phyloP scores from a whole-genome alignment of 2,113 vertebrate species.

The Campylomormyrus numenius region DNA sequence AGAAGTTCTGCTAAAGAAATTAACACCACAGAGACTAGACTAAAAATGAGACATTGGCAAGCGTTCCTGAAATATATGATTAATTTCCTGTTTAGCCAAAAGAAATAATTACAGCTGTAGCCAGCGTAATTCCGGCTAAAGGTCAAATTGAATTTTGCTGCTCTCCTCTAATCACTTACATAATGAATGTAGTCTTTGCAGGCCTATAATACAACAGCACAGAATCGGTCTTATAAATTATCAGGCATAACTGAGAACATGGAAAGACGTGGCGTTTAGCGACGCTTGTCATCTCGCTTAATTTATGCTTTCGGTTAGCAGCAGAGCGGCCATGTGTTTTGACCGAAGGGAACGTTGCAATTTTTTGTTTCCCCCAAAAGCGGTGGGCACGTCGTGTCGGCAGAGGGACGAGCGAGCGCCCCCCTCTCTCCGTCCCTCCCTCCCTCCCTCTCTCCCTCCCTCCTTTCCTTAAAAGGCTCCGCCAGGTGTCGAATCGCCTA shows the following conservation, averaged over 20 bases:
- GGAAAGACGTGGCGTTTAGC: not conserved
- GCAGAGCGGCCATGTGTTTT: not conserved
- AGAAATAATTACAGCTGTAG: constrained; percentile 82
- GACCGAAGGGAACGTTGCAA: constrained; percentile 16
- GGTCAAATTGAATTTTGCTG: constrained; percentile 77
- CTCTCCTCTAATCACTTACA: constrained; percentile 77
- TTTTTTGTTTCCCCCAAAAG: constrained; percentile 68
- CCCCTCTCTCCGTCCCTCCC: not conserved
- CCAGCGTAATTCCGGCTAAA: constrained; percentile 80
- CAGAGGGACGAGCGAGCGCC: not conserved
- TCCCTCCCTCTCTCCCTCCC: no score
- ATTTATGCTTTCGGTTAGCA: not conserved
- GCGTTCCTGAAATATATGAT: not conserved
- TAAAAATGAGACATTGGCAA: not conserved
- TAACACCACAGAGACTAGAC: not conserved
- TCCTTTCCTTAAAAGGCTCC: not conserved
- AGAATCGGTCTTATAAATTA: constrained; percentile 54
- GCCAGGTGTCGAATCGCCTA: not conserved
- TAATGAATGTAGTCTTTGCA: constrained; percentile 84
- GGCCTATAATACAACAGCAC: constrained; percentile 77
- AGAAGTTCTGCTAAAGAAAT: not conserved
- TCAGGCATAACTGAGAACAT: not conserved
- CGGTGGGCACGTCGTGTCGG: not conserved
- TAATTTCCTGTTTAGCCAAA: constrained; percentile 49
- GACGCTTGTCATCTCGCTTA: not conserved